Evolutionary conservation across 2,113 vertebrate genomes (phyloP).

Genomic region (Peromyscus leucopus): DNA sequence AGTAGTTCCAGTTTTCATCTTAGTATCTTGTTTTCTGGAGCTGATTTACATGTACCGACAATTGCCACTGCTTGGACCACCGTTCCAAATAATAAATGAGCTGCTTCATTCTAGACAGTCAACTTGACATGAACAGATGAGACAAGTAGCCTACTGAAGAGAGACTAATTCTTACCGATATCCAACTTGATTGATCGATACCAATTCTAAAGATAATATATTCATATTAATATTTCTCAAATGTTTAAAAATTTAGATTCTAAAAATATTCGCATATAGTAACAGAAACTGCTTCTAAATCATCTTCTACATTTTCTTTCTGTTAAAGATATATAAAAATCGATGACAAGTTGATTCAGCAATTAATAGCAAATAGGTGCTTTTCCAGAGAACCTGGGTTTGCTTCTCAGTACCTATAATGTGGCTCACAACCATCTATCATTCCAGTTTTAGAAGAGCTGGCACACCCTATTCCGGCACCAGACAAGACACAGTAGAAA

Average conservation of each 20-base stretch:
- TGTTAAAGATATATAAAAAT: background rate
- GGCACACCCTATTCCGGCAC: background rate
- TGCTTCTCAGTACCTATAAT: background rate
- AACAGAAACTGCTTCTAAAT: background rate
- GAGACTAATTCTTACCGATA: background rate
- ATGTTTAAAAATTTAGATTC: background rate
- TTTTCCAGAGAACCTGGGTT: background rate
- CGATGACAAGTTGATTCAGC: background rate
- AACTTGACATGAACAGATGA: background rate
- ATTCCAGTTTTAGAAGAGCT: background rate
- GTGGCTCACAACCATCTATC: background rate
- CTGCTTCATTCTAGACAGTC: background rate
- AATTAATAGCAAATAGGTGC: background rate
- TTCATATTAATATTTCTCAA: background rate
- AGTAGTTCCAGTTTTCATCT: background rate
- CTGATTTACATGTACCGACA: background rate
- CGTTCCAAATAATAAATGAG: background rate
- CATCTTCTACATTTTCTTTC: background rate
- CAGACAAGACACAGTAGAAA: background rate
- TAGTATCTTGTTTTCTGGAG: background rate
- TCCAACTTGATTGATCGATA: background rate
- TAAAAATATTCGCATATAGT: background rate
- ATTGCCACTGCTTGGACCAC: background rate
- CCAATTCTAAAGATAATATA: background rate
- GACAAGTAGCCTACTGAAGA: background rate